phyloP scores from a whole-genome alignment of 2,888 invertebrate genomes.

The Dione juno region DNA sequence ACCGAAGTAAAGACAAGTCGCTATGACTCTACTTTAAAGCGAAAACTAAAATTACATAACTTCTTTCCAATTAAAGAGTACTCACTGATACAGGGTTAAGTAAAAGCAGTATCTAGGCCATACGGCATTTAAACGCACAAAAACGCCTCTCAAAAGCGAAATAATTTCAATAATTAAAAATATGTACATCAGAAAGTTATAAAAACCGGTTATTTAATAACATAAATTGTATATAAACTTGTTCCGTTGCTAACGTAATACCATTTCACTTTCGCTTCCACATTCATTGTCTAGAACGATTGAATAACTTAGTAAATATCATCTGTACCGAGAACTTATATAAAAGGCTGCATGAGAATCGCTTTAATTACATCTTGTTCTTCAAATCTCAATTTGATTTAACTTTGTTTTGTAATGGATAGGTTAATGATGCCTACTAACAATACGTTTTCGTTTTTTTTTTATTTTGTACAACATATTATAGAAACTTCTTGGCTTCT shows the following conservation, averaged over 20 bases:
- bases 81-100: background rate
- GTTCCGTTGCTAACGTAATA: constrained; percentile 70
- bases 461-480: background rate
- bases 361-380: constrained; percentile 70
- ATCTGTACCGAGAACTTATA: constrained; percentile 68
- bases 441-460: constrained; percentile 53
- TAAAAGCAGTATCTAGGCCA: constrained; percentile 11
- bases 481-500: constrained; percentile 21
- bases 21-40: background rate
- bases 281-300: constrained; percentile 78
- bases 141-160: background rate
- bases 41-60: background rate
- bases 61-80: background rate
- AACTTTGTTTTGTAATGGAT: constrained; percentile 13
- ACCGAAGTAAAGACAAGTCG: too few species aligned
- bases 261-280: constrained; percentile 80
- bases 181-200: constrained; percentile 36
- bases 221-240: constrained; percentile 43
- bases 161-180: constrained; percentile 25
- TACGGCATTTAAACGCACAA: background rate
- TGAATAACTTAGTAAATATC: constrained; percentile 78
- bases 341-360: constrained; percentile 72
- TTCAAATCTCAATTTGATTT: constrained; percentile 57
- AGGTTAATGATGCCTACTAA: background rate
- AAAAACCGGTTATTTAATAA: constrained; percentile 46